Base-by-base conservation (phyloP, 2,113 vertebrate species). In the Cochlearius cochlearius region DNA sequence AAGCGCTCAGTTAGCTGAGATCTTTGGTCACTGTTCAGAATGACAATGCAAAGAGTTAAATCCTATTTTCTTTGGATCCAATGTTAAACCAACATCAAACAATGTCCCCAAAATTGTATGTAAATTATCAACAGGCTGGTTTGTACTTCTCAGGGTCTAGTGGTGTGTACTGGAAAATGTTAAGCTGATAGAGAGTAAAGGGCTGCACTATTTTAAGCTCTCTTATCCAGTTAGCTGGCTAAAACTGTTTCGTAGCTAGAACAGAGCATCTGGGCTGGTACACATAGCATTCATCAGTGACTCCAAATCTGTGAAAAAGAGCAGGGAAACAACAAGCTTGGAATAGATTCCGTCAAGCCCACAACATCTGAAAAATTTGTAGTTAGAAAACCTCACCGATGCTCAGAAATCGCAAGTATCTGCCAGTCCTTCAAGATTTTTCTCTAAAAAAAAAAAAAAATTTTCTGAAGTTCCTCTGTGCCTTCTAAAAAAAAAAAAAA, bases 221-320 rank as follows among this genome's bases (percentile, higher is more conserved):
- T 95, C 89, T 98, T 98, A 97, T 97, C 96, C 96, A 97, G 94
- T 98, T 98, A 98, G 88, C 95, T 97, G 95, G 83, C 93, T 97
- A 95, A 97, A 98, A 98, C 79, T 55, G 92, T 97, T 98, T 97
- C 88, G 88, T 79, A 93, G 94, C 93, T 97, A 83, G 92, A 95
- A 79, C 95, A 94, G 95, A 92, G 94, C 92, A 88, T 82, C 95
- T 97, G 94, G 73, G 89, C 77, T 95, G 66, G 81, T 95, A 96
- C 92, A 96, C 76, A 95, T 68, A 96, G 90, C 74, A 71, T 93
- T 97, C 93, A 96, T 92, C 93, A 97, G 93, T 85, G 86, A 86
- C 76, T 79, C 71, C 81, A 93, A 91, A 94, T 96, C 88, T 96
- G 92, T 96, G 86, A 94, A 92, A 95, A 95, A 91, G 94, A 96